These are phyloP conservation scores for Drosophila pectinifera DNA, from an alignment of 1,140 invertebrate species.

Conservation along the genomic window DNA sequence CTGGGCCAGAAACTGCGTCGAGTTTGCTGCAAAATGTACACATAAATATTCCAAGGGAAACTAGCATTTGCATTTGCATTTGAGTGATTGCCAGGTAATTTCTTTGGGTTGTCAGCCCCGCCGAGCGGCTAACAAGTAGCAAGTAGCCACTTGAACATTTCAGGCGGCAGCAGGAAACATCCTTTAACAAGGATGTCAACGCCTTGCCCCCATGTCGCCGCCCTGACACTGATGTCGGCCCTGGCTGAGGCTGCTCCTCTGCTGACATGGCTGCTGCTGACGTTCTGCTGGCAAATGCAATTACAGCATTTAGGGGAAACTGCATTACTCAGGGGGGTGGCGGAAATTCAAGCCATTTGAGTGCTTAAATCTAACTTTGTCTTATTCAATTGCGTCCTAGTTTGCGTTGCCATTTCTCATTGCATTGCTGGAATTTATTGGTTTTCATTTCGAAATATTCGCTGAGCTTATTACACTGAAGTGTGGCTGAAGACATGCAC, in stretches of 20 bases:
- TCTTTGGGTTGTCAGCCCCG: slow-evolving; percentile 27
- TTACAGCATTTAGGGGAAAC: slow-evolving; percentile 63
- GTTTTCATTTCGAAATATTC: slow-evolving; percentile 38
- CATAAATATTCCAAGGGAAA: slow-evolving; percentile 11
- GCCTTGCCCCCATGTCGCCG: slow-evolving; percentile 19
- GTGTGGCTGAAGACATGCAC: slow-evolving; percentile 12
- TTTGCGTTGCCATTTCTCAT: background rate
- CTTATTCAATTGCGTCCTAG: slow-evolving; percentile 17
- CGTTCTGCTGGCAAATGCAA: slow-evolving; percentile 57
- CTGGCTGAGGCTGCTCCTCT: background rate
- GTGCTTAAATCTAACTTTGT: slow-evolving; percentile 28
- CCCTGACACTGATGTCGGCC: slow-evolving; percentile 32
- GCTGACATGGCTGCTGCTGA: slow-evolving; percentile 1
- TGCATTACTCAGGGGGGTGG: slow-evolving; percentile 48
- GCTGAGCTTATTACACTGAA: slow-evolving; percentile 43
- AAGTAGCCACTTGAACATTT: slow-evolving; percentile 48
- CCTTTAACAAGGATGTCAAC: slow-evolving; percentile 46
- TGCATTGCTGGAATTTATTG: slow-evolving; percentile 23
- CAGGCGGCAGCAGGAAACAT: slow-evolving; percentile 36
- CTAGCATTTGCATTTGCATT: slow-evolving; percentile 4
- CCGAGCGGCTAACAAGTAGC: slow-evolving; percentile 36
- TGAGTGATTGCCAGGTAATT: slow-evolving; percentile 32
- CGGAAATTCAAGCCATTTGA: slow-evolving; percentile 21
- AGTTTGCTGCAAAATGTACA: slow-evolving; percentile 4
- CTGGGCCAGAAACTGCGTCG: slow-evolving; percentile 23